A percentile compares a stretch with the other conserved stretches of the same genome.
These are phyloP conservation scores for Myotis pilosus DNA, from an alignment of 2,797 vertebrate species.

Conservation along the genomic window DNA sequence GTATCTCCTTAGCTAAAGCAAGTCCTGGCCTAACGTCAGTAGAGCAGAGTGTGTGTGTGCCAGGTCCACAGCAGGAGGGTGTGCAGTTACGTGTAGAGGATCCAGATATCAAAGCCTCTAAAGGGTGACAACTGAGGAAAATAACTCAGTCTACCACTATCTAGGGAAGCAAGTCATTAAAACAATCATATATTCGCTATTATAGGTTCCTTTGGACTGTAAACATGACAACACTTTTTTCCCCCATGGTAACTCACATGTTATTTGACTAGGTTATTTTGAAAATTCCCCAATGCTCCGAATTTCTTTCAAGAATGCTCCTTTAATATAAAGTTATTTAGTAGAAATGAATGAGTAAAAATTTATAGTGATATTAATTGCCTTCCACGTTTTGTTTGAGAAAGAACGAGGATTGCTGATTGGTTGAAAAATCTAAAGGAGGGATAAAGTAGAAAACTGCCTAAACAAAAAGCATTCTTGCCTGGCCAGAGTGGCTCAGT, in stretches of 20 bases:
- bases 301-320: slow-evolving; percentile 27
- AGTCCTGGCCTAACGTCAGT: background rate
- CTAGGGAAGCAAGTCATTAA: background rate
- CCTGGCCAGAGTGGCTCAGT: no score
- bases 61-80: background rate
- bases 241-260: background rate
- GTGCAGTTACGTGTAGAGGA: background rate
- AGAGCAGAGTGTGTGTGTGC: background rate
- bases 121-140: background rate
- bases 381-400: background rate
- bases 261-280: background rate
- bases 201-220: background rate
- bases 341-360: background rate
- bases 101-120: background rate
- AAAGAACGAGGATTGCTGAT: slow-evolving; percentile 26
- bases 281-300: background rate
- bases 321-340: slow-evolving; percentile 25
- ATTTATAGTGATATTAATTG: background rate
- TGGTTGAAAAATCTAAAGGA: background rate
- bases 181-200: background rate
- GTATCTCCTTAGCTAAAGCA: background rate
- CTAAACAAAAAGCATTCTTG: background rate
- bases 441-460: background rate
- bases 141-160: background rate
- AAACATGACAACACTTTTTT: background rate